These are phyloP conservation scores for Steinernema hermaphroditum DNA, from an alignment of 2,888 invertebrate genomes.

Conservation along the genomic window DNA sequence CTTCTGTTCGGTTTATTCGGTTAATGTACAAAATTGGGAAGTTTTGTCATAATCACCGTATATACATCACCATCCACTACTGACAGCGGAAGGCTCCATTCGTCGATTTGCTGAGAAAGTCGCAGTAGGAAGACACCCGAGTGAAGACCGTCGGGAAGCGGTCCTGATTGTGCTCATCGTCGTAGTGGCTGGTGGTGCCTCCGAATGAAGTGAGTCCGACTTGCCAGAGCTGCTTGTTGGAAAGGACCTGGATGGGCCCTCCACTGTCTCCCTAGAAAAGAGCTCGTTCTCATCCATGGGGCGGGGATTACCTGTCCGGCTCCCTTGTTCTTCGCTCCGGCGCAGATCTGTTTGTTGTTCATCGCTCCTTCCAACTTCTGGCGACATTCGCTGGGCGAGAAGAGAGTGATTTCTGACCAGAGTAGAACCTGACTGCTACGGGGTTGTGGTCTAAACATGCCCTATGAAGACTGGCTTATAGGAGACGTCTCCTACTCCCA, in stretches of 20 bases:
- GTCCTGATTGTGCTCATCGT: background rate
- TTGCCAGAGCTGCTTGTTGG: background rate
- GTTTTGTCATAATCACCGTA: too few species aligned
- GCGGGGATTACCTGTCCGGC: background rate
- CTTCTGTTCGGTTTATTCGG: background rate
- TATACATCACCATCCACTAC: too few species aligned
- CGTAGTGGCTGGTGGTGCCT: background rate
- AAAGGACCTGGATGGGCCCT: background rate
- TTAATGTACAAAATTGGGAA: background rate
- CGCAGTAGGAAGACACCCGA: background rate
- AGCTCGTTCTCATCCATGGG: background rate
- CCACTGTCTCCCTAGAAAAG: background rate
- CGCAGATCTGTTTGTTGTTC: background rate
- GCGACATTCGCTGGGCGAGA: background rate
- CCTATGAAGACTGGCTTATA: too few species aligned
- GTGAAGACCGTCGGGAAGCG: constrained; percentile 13
- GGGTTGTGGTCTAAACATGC: too few species aligned
- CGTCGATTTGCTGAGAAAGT: background rate
- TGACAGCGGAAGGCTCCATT: too few species aligned
- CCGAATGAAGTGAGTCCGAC: constrained; percentile 6
- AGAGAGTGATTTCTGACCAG: background rate
- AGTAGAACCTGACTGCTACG: too few species aligned
- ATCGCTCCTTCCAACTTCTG: background rate
- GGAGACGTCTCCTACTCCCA: too few species aligned
- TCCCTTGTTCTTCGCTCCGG: background rate